A percentile compares a stretch with the other conserved stretches of the same genome.
phyloP scores from a whole-genome alignment of 2,113 vertebrate species.

The Leucoraja erinaceus region DNA sequence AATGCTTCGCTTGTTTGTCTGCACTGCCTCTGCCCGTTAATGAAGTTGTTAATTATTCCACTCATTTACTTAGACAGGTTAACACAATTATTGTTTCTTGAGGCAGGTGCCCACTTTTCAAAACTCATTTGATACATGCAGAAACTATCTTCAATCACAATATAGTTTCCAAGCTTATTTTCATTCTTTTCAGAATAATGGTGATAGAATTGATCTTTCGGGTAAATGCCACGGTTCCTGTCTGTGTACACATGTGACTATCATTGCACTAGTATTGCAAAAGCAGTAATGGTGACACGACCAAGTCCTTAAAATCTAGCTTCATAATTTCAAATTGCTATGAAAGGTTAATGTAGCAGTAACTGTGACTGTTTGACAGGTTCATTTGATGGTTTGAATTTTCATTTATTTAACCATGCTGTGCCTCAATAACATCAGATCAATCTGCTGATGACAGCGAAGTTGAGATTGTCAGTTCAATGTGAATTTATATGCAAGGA shows the following conservation, averaged over 20 bases:
- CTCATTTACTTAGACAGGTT: neutral
- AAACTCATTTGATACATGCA: neutral
- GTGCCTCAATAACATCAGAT: slow-evolving; percentile 16
- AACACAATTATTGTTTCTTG: neutral
- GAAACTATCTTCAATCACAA: neutral
- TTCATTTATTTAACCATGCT: neutral
- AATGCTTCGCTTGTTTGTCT: neutral
- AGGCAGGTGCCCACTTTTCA: neutral
- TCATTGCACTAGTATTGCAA: neutral
- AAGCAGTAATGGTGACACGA: neutral
- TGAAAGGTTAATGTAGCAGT: slow-evolving; percentile 22
- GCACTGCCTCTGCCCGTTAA: neutral
- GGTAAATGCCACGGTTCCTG: neutral
- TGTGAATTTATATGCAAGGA: slow-evolving; percentile 12
- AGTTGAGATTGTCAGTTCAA: slow-evolving; percentile 3
- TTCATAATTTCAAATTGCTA: neutral
- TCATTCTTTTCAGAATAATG: neutral
- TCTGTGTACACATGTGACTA: neutral
- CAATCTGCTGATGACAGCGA: slow-evolving; percentile 18
- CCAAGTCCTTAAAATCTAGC: neutral
- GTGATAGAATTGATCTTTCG: neutral
- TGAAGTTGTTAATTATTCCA: neutral
- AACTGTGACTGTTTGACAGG: neutral
- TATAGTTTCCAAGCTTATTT: neutral
- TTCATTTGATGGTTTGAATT: slow-evolving; percentile 28